phyloP scores from a whole-genome alignment of 2,113 vertebrate genomes.

The Petromus typicus region DNA sequence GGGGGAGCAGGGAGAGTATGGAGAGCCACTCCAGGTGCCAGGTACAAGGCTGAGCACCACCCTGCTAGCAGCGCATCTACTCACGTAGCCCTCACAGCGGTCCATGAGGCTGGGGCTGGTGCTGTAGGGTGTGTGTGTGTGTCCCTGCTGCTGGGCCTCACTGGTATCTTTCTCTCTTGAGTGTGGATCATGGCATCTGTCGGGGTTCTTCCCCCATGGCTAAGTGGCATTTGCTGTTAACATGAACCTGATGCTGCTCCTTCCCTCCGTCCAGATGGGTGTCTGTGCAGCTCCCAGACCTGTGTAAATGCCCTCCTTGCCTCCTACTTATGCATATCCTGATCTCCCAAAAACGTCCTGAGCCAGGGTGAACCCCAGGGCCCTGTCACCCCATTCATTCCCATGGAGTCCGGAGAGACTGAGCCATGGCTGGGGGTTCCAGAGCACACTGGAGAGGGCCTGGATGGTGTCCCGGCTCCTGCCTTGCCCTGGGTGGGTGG shows the following conservation, averaged over 20 bases:
- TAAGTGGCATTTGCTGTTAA: background rate
- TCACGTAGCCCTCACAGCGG: background rate
- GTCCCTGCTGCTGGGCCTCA: background rate
- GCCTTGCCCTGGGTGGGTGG: background rate
- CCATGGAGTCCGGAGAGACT: background rate
- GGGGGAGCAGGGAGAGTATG: background rate
- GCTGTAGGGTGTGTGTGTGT: too few species aligned
- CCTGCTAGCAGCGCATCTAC: too few species aligned
- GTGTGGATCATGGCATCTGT: background rate
- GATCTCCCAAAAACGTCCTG: background rate
- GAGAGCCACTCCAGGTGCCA: too few species aligned
- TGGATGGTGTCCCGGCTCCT: too few species aligned
- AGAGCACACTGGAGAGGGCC: background rate
- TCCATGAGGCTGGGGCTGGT: background rate
- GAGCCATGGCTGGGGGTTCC: background rate
- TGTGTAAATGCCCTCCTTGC: background rate
- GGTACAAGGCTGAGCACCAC: too few species aligned
- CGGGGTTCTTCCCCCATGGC: background rate
- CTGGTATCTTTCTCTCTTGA: too few species aligned
- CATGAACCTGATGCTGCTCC: too few species aligned
- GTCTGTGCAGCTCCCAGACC: background rate
- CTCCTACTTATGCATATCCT: background rate
- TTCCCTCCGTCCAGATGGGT: too few species aligned
- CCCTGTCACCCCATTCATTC: background rate
- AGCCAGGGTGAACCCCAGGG: too few species aligned